Percentiles rank a stretch among this genome's conserved stretches.
phyloP scores from a whole-genome alignment of 1,140 invertebrate genomes.

The Coenobita brevimanus region DNA sequence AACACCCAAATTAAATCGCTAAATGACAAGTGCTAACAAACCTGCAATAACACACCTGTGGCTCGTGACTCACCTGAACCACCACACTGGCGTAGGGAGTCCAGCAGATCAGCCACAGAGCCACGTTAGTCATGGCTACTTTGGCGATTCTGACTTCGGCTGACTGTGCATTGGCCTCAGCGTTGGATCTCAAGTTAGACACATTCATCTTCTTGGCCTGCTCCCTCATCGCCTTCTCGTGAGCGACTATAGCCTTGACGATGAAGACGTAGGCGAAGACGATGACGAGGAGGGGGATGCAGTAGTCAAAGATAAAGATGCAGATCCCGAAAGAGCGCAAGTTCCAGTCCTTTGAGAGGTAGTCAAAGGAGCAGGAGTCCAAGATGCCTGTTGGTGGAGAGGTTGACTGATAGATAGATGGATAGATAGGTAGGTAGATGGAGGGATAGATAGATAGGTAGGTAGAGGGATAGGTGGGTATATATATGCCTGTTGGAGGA shows the following conservation, averaged over 20 bases:
- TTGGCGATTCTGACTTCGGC: constrained; percentile 72
- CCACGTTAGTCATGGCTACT: constrained; percentile 73
- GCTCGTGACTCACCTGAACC: constrained; percentile 71
- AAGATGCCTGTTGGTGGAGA: constrained; percentile 69
- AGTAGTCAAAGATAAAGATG: constrained; percentile 69
- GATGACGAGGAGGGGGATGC: constrained; percentile 69
- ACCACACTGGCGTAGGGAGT: constrained; percentile 73
- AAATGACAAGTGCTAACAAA: too few relatives aligned
- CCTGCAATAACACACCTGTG: constrained; percentile 72
- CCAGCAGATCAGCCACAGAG: constrained; percentile 73
- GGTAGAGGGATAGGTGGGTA: too few relatives aligned
- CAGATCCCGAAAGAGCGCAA: constrained; percentile 35
- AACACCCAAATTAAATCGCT: too few relatives aligned
- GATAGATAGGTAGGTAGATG: neutral
- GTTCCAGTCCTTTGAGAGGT: constrained; percentile 64
- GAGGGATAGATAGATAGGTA: too few relatives aligned
- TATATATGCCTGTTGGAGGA: too few relatives aligned
- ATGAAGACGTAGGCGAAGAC: constrained; percentile 75
- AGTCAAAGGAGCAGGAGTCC: constrained; percentile 71
- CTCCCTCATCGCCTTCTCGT: constrained; percentile 74
- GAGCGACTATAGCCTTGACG: constrained; percentile 74
- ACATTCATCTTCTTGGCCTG: constrained; percentile 75
- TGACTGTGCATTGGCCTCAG: constrained; percentile 65
- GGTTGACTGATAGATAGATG: too few relatives aligned
- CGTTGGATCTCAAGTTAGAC: constrained; percentile 71